These are phyloP conservation scores for Eumacrocentrus americanus DNA, from an alignment of 2,888 invertebrate species.

Conservation along the genomic window DNA sequence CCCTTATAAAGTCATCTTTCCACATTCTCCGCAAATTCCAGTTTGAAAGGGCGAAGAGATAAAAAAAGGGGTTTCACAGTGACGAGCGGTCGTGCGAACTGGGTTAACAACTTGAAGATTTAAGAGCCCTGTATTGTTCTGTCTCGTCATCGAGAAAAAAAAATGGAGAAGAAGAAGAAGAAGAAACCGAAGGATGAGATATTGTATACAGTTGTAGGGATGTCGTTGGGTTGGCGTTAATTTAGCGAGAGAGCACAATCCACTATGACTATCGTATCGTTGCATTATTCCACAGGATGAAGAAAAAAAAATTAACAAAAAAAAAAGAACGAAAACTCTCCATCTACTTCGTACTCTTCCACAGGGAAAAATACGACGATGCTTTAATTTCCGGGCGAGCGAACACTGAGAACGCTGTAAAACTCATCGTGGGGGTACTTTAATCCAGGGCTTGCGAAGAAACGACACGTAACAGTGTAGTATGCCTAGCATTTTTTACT, in stretches of 20 bases:
- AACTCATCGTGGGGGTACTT: slow-evolving; percentile 14
- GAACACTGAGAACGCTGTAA: slow-evolving; percentile 14
- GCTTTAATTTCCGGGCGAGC: slow-evolving; percentile 19
- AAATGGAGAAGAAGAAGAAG: neutral
- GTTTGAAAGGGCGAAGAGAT: neutral
- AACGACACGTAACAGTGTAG: neutral
- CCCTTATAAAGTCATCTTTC: neutral
- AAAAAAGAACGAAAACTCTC: neutral
- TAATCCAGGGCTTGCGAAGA: slow-evolving; percentile 11
- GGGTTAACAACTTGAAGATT: slow-evolving; percentile 31
- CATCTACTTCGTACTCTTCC: slow-evolving; percentile 18
- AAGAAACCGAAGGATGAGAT: neutral
- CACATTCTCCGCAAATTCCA: neutral
- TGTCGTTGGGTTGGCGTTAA: slow-evolving; percentile 7
- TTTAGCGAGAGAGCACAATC: slow-evolving; percentile 4
- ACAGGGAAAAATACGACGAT: slow-evolving; percentile 11
- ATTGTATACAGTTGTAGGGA: neutral
- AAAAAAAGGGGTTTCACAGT: slow-evolving; percentile 10
- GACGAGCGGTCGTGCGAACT: slow-evolving; percentile 27
- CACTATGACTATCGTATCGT: neutral
- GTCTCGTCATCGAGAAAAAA: slow-evolving; percentile 15
- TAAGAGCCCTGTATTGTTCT: slow-evolving; percentile 15
- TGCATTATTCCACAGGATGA: neutral
- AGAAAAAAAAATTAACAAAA: neutral
- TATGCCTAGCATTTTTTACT: slow-evolving; percentile 5